These are phyloP conservation scores for Limnephilus auricula DNA, from an alignment of 2,888 invertebrate species.

Conservation along the genomic window DNA sequence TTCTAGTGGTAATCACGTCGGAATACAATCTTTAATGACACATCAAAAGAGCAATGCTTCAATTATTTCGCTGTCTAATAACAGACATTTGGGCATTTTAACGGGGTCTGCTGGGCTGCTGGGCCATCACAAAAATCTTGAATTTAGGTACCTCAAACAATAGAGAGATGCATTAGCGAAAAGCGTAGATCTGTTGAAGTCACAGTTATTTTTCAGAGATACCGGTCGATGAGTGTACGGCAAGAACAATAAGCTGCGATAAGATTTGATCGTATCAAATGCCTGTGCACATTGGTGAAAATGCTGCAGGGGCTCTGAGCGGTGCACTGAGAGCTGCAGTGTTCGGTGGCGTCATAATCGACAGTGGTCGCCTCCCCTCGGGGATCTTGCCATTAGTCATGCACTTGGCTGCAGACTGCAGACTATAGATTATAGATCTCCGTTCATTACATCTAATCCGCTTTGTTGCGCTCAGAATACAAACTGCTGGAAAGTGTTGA, in stretches of 20 bases:
- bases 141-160: neutral
- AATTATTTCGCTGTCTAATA: neutral
- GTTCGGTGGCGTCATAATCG: slow-evolving; percentile 44
- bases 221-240: neutral
- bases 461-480: neutral
- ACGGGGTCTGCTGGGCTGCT: neutral
- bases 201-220: neutral
- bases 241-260: neutral
- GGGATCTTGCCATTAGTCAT: slow-evolving; percentile 20
- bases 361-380: slow-evolving; percentile 43
- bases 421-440: neutral
- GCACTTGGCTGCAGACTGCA: neutral
- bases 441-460: neutral
- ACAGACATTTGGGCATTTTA: neutral
- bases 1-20: neutral
- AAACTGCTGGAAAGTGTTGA: neutral
- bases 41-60: neutral
- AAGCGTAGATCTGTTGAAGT: neutral
- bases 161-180: neutral
- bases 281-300: neutral
- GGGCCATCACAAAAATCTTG: neutral
- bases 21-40: neutral
- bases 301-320: neutral
- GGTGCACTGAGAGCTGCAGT: neutral
- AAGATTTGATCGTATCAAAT: slow-evolving; percentile 29